A percentile compares a stretch with the other conserved stretches of the same genome.
These are phyloP conservation scores for Rhabdornis inornatus DNA, from an alignment of 2,113 vertebrate species.

Conservation along the genomic window DNA sequence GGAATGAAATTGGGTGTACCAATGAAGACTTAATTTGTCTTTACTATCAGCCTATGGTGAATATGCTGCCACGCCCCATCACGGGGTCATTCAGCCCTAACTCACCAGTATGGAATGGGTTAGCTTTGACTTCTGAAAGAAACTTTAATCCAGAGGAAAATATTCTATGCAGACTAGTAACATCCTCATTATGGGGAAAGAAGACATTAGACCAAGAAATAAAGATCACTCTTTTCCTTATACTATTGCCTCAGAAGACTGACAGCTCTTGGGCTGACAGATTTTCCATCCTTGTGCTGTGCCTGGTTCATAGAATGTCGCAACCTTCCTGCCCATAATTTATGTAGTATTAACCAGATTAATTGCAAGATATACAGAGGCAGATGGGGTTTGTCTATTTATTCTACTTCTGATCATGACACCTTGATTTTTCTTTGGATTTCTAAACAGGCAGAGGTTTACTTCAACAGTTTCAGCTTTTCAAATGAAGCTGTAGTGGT, in stretches of 20 bases:
- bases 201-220: not conserved
- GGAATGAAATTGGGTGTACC: not conserved
- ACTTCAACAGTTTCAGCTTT: not conserved
- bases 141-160: not conserved
- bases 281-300: not conserved
- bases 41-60: not conserved
- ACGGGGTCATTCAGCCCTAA: not conserved
- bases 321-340: not conserved
- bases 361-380: not conserved
- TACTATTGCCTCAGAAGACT: not conserved
- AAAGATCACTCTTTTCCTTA: not conserved
- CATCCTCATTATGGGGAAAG: not conserved
- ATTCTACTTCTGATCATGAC: not conserved
- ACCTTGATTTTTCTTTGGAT: not conserved
- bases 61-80: fast-evolving
- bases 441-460: not conserved
- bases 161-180: not conserved
- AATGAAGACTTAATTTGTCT: not conserved
- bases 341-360: not conserved
- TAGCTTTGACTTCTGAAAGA: not conserved
- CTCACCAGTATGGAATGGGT: not conserved
- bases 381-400: not conserved
- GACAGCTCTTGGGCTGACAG: not conserved
- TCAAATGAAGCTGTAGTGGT: not conserved
- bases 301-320: not conserved